These are phyloP conservation scores for Xiphias gladius DNA, from an alignment of 2,113 vertebrate genomes.

Conservation along the genomic window DNA sequence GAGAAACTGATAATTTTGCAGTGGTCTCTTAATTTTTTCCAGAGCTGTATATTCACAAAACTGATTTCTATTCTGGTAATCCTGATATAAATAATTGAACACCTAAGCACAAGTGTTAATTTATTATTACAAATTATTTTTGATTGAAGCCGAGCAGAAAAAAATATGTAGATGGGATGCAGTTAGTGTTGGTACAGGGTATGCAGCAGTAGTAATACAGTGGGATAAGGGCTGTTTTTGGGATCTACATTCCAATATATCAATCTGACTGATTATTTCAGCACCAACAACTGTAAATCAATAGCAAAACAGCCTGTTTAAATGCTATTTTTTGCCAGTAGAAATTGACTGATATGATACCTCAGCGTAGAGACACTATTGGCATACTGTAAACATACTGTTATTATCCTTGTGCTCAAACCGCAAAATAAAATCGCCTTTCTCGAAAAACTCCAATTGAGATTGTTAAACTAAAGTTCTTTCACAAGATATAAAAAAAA, in stretches of 20 bases:
- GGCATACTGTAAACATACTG: neutral
- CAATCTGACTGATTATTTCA: neutral
- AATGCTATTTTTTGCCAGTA: too few species aligned
- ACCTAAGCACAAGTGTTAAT: too few species aligned
- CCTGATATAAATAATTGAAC: neutral
- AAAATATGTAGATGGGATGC: neutral
- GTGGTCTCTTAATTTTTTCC: too few species aligned
- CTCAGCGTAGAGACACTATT: neutral
- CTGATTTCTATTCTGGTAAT: neutral
- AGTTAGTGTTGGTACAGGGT: neutral
- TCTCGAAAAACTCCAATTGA: neutral
- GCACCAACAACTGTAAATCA: too few species aligned
- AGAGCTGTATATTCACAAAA: conserved; percentile 4
- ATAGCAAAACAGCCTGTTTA: neutral
- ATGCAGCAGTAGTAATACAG: neutral
- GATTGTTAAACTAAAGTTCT: too few species aligned
- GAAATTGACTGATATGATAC: too few species aligned
- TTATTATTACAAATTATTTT: neutral
- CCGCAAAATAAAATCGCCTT: neutral
- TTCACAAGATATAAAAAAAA: neutral
- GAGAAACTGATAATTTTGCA: too few species aligned
- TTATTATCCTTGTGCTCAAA: neutral
- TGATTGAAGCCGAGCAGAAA: neutral
- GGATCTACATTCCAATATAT: neutral
- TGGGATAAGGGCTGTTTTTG: too few species aligned